phyloP scores from a whole-genome alignment of 2,888 invertebrate species.

The Cheilosia urbana region DNA sequence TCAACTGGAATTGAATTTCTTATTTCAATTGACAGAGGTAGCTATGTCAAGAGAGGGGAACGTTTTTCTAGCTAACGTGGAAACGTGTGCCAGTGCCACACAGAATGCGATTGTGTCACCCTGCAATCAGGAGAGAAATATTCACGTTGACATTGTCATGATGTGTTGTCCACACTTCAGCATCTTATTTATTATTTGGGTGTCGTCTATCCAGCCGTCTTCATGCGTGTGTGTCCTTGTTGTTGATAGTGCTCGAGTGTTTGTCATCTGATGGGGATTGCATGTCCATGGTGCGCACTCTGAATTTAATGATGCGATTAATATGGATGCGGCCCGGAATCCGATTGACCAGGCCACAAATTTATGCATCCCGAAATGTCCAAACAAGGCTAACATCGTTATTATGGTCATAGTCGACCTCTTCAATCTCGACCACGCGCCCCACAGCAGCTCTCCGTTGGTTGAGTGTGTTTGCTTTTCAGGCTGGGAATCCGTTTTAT shows the following conservation, averaged over 20 bases:
- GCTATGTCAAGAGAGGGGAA: not conserved
- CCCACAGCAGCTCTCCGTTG: not conserved
- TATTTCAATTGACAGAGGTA: conserved; percentile 8
- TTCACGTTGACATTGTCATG: conserved; percentile 22
- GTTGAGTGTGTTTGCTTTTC: conserved; percentile 29
- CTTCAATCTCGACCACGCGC: not conserved
- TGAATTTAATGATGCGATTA: conserved; percentile 68
- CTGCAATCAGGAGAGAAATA: conserved; percentile 12
- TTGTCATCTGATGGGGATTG: conserved; percentile 18
- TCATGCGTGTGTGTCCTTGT: not conserved
- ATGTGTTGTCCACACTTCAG: conserved; percentile 21
- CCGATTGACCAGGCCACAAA: conserved; percentile 17
- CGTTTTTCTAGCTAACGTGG: not conserved
- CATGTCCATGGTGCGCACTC: conserved; percentile 18
- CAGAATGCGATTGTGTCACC: not conserved
- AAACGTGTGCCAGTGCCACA: not conserved
- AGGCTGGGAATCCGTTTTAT: conserved; percentile 23
- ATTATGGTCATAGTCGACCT: conserved; percentile 35
- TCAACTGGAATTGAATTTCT: conserved; percentile 2
- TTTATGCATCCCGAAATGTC: conserved; percentile 33
- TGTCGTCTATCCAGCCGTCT: conserved; percentile 1
- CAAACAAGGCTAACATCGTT: conserved; percentile 59
- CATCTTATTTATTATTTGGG: not conserved
- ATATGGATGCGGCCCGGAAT: conserved; percentile 50
- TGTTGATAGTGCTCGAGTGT: conserved; percentile 25